Percentiles rank a stretch among this genome's conserved stretches.
Conservation (phyloP, 2,888 invertebrate species). For the Scelioninae gen. 1 region DNA sequence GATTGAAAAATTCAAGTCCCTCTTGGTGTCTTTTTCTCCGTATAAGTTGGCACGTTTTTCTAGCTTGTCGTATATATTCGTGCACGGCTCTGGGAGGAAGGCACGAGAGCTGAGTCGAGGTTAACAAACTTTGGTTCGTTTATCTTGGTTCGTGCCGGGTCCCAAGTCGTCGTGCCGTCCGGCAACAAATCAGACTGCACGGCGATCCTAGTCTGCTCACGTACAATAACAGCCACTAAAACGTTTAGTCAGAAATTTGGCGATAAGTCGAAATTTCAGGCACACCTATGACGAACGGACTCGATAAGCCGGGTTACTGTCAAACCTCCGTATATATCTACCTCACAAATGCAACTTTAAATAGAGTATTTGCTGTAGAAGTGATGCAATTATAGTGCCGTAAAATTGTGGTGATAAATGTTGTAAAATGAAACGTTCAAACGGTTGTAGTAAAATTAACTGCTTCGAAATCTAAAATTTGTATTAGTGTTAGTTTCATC, state of each 20-base stretch:
- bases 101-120: constrained; percentile 65
- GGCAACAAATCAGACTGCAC: constrained; percentile 67
- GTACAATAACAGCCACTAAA: constrained; percentile 68
- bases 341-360: too few species aligned
- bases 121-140: constrained; percentile 72
- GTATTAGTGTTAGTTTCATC: too few species aligned
- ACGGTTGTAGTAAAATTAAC: too few species aligned
- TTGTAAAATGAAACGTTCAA: too few species aligned
- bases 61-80: constrained; percentile 56
- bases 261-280: constrained; percentile 62
- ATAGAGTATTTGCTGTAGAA: too few species aligned
- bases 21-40: constrained; percentile 31
- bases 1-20: constrained; percentile 60
- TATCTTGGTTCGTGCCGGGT: constrained; percentile 69
- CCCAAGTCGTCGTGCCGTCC: constrained; percentile 65
- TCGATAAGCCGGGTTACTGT: constrained; percentile 38
- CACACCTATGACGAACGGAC: constrained; percentile 52
- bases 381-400: too few species aligned
- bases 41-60: constrained; percentile 67
- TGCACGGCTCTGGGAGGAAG: constrained; percentile 53
- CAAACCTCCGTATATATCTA: constrained; percentile 23
- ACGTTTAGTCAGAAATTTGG: constrained; percentile 68
- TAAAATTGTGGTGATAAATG: too few species aligned
- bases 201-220: constrained; percentile 67
- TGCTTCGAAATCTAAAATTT: too few species aligned